These are phyloP conservation scores for Phengaris arion DNA, from an alignment of 2,888 invertebrate genomes.

Conservation along the genomic window DNA sequence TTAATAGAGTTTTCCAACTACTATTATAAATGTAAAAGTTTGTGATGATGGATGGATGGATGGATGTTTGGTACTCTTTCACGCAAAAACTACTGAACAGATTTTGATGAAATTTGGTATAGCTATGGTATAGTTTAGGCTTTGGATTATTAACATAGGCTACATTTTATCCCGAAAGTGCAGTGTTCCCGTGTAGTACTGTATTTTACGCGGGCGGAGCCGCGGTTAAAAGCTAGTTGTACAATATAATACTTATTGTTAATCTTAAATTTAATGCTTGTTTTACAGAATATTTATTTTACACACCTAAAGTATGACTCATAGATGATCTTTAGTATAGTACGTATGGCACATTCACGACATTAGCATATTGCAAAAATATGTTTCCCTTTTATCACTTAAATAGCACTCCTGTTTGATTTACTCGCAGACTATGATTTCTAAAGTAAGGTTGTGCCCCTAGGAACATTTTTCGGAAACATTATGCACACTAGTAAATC, in stretches of 20 bases:
- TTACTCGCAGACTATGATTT: not conserved
- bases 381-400: constrained; percentile 26
- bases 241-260: not conserved
- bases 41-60: too few species aligned
- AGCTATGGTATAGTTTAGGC: too few species aligned
- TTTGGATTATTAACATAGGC: too few species aligned
- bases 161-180: too few species aligned
- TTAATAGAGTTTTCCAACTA: too few species aligned
- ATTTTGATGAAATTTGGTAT: too few species aligned
- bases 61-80: too few species aligned
- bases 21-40: too few species aligned
- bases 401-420: constrained; percentile 25
- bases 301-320: not conserved
- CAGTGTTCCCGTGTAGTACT: too few species aligned
- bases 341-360: not conserved
- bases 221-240: too few species aligned
- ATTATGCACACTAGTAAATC: not conserved
- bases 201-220: too few species aligned
- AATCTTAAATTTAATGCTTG: not conserved
- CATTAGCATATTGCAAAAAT: constrained; percentile 22
- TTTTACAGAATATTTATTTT: not conserved
- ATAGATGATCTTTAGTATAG: not conserved
- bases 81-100: too few species aligned
- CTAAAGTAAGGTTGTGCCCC: not conserved
- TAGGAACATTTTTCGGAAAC: not conserved